Evolutionary conservation across 1,140 invertebrate genomes (phyloP).

Genomic region (fruit fly (Drosophila melanogaster)): Release_6_plus_ISO1_MT NT_033777.3:4872001-4872500

Average conservation of each 20-base stretch:
- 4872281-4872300: constrained; percentile 34
- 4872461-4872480: neutral
- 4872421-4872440: constrained; percentile 17
- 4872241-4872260: constrained; percentile 78
- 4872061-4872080: neutral
- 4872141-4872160: constrained; percentile 49
- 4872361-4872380: constrained; percentile 55
- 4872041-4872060: neutral
- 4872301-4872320: constrained; percentile 27
- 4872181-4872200: constrained; percentile 25
- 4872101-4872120: constrained; percentile 48
- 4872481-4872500: no score
- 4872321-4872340: neutral
- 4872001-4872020: constrained; percentile 44
- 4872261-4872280: constrained; percentile 61
- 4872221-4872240: constrained; percentile 48
- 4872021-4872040: constrained; percentile 23
- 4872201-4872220: constrained; percentile 48
- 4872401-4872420: constrained; percentile 61
- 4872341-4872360: constrained; percentile 7
- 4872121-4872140: constrained; percentile 45
- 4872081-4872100: constrained; percentile 14
- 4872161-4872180: constrained; percentile 46
- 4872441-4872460: constrained; percentile 5
- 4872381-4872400: constrained; percentile 67